Conservation (phyloP, 2,797 vertebrate species). For the Psittacula echo region DNA sequence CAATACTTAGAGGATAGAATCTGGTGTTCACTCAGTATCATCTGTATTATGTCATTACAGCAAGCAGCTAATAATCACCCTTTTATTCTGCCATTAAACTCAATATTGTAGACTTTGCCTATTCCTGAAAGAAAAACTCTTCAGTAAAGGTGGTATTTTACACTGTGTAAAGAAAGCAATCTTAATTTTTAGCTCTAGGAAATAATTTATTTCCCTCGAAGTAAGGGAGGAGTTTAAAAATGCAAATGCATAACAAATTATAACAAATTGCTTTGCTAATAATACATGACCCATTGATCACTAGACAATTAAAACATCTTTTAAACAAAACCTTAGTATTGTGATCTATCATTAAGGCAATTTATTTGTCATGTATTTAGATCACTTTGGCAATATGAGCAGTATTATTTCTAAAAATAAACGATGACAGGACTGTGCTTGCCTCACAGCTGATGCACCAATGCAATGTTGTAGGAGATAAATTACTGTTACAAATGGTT, state of each 20-base stretch:
- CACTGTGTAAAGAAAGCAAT: background rate
- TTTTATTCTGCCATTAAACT: background rate
- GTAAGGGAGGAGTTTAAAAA: background rate
- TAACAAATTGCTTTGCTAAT: background rate
- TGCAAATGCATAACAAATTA: background rate
- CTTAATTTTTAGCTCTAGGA: background rate
- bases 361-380: background rate
- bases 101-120: background rate
- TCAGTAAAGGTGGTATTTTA: background rate
- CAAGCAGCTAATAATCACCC: background rate
- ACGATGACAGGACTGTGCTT: background rate
- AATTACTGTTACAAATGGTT: background rate
- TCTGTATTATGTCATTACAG: background rate
- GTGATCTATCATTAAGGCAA: background rate
- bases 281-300: background rate
- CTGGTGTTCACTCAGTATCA: background rate
- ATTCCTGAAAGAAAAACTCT: background rate
- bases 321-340: background rate
- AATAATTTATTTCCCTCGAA: background rate
- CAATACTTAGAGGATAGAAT: background rate
- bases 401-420: conserved; percentile 51
- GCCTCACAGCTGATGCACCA: background rate
- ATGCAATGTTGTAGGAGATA: background rate
- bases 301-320: background rate
- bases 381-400: background rate